Percentiles rank a stretch among this genome's conserved stretches.
These are phyloP conservation scores for Andrena haemorrhoa DNA, from an alignment of 2,888 invertebrate species.

Conservation along the genomic window DNA sequence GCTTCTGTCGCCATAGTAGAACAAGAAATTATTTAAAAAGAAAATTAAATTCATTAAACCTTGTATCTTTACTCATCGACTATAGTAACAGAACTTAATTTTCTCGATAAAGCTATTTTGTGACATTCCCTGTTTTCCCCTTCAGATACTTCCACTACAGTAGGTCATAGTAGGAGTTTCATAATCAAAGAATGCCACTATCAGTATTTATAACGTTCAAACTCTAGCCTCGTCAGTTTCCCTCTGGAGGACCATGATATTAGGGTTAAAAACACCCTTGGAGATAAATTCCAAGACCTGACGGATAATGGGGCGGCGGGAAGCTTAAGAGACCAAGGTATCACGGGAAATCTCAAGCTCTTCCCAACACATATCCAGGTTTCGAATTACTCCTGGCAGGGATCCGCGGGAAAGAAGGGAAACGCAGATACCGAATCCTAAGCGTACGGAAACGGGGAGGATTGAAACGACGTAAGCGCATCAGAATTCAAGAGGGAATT, in stretches of 20 bases:
- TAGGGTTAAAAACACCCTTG: not conserved
- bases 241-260: not conserved
- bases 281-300: not conserved
- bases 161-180: too few relatives aligned
- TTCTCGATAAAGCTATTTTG: too few relatives aligned
- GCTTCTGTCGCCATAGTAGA: too few relatives aligned
- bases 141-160: too few relatives aligned
- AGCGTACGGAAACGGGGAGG: slow-evolving; percentile 37
- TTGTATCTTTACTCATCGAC: too few relatives aligned
- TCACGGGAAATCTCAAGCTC: slow-evolving; percentile 43
- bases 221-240: too few relatives aligned
- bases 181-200: too few relatives aligned
- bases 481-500: slow-evolving; percentile 11
- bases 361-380: slow-evolving; percentile 36
- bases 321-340: slow-evolving; percentile 9
- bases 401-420: slow-evolving; percentile 17
- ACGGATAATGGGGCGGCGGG: not conserved
- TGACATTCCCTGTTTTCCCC: too few relatives aligned
- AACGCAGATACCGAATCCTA: slow-evolving; percentile 21
- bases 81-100: too few relatives aligned
- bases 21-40: too few relatives aligned
- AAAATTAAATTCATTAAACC: too few relatives aligned
- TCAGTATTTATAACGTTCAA: too few relatives aligned
- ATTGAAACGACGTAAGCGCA: slow-evolving; percentile 38
- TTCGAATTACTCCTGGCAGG: slow-evolving; percentile 38